Evolutionary conservation across 2,797 vertebrate species (phyloP).

Genomic region (Halcyon leucocephala): DNA sequence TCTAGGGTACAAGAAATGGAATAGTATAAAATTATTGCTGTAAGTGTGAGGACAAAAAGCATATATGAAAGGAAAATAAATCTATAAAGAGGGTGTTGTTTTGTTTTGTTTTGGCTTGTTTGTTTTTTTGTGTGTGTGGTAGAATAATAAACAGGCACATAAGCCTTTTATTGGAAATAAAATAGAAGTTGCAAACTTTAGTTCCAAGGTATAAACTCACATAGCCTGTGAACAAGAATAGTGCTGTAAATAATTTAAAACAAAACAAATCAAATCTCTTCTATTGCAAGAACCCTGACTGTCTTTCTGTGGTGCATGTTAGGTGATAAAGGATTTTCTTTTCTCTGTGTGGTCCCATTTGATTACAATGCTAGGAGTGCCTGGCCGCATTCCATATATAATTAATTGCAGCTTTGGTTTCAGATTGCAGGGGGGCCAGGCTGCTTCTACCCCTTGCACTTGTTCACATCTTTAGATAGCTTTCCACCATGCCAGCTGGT

Average conservation of each 20-base stretch:
- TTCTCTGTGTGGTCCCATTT: constrained; percentile 75
- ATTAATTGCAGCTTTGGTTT: constrained; percentile 83
- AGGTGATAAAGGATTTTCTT: constrained; percentile 62
- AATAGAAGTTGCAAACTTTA: background rate
- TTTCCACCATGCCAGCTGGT: constrained; percentile 78
- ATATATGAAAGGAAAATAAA: background rate
- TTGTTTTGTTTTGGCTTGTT: no score
- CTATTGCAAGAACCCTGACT: background rate
- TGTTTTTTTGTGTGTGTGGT: background rate
- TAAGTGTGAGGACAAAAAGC: background rate
- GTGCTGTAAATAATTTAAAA: background rate
- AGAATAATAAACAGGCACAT: background rate
- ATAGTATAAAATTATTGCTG: background rate
- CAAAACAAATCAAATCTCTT: background rate
- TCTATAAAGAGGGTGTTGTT: background rate
- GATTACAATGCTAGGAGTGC: constrained; percentile 69
- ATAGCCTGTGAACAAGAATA: background rate
- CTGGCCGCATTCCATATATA: constrained; percentile 76
- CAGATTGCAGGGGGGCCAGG: constrained; percentile 51
- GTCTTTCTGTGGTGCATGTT: background rate
- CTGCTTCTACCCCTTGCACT: constrained; percentile 5
- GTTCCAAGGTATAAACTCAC: background rate
- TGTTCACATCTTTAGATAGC: constrained; percentile 71
- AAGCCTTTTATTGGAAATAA: background rate
- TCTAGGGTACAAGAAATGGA: background rate